Evolutionary conservation across 1,140 invertebrate species (phyloP).

Genomic region (Mizuhopecten yessoensis): DNA sequence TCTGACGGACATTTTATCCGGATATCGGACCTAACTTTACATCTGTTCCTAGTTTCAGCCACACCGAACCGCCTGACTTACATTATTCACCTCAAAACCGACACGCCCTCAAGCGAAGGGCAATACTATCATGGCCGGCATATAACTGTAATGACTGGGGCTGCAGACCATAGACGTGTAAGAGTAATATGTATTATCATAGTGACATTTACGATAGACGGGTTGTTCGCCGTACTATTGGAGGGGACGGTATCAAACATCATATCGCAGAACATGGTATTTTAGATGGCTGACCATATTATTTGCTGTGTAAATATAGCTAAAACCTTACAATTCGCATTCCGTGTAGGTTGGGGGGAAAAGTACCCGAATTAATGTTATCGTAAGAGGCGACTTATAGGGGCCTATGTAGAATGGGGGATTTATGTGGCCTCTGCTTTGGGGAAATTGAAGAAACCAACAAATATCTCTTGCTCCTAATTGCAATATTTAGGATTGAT

Average conservation of each 20-base stretch:
- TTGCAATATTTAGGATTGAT: no score
- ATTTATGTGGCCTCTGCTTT: no score
- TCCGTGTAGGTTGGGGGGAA: no score
- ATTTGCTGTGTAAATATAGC: no score
- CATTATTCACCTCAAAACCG: neutral
- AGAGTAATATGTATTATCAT: neutral
- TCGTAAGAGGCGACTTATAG: no score
- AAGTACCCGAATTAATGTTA: no score
- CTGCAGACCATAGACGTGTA: neutral
- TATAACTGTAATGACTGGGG: neutral
- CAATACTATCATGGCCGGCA: neutral
- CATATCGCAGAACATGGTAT: neutral
- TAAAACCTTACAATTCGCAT: no score
- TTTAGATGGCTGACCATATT: no score
- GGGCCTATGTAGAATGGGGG: no score
- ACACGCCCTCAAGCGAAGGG: neutral
- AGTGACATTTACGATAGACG: neutral
- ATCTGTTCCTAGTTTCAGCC: neutral
- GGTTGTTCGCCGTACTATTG: neutral
- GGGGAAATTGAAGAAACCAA: no score
- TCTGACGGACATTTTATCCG: slow-evolving; percentile 7
- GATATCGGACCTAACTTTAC: neutral
- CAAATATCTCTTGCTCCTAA: no score
- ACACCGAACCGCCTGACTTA: neutral
- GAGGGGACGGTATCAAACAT: neutral